phyloP scores from a whole-genome alignment of 2,797 vertebrate genomes.

The Cyclopterus lumpus region DNA sequence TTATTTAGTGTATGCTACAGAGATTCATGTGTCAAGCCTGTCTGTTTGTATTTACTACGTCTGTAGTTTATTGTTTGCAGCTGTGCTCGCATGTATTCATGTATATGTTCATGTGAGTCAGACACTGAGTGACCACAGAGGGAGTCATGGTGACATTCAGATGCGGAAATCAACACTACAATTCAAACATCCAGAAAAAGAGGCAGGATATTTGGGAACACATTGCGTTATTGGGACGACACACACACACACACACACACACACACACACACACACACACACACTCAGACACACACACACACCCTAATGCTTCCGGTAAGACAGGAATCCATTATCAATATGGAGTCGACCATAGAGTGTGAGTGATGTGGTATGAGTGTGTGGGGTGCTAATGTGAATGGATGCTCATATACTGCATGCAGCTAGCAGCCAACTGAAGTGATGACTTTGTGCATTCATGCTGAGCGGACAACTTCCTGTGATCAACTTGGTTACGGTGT shows the following conservation, averaged over 20 bases:
- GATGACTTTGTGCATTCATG: constrained; percentile 70
- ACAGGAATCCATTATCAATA: constrained; percentile 67
- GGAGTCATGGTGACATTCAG: constrained; percentile 12
- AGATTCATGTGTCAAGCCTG: constrained; percentile 22
- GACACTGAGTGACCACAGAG: constrained; percentile 24
- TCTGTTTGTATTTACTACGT: constrained; percentile 13
- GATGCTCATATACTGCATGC: constrained; percentile 71
- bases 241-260: not conserved
- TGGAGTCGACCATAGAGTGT: constrained; percentile 54
- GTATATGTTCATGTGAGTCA: constrained; percentile 17
- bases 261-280: constrained; percentile 17
- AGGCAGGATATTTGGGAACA: constrained; percentile 19
- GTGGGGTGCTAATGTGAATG: constrained; percentile 75
- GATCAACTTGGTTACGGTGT: constrained; percentile 69
- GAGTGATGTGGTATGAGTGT: constrained; percentile 70
- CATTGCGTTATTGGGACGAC: not conserved
- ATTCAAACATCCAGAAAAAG: constrained; percentile 30
- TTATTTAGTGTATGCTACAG: too few species aligned
- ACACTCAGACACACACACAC: constrained; percentile 18
- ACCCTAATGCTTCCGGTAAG: constrained; percentile 63
- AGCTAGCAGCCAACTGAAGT: constrained; percentile 65
- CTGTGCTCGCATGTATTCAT: not conserved
- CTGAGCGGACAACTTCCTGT: constrained; percentile 68
- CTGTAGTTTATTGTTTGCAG: constrained; percentile 14
- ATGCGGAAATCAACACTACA: constrained; percentile 35